phyloP scores from a whole-genome alignment of 2,797 vertebrate genomes.

The Hyperoplus immaculatus region DNA sequence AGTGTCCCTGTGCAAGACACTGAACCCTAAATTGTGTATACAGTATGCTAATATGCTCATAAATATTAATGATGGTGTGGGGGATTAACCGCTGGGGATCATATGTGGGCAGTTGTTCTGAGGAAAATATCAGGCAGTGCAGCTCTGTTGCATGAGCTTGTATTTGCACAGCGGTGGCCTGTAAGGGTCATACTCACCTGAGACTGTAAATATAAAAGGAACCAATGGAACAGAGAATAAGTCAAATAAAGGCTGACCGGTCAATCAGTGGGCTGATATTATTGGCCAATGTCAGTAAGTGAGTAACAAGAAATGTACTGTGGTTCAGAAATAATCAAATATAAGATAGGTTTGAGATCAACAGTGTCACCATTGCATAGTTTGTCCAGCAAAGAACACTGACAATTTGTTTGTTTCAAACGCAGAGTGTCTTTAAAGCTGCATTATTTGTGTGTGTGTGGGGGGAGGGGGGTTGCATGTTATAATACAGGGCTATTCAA shows the following conservation, averaged over 20 bases:
- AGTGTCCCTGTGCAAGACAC: no score
- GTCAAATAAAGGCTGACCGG: not conserved
- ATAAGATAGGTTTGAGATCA: not conserved
- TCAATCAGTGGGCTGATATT: not conserved
- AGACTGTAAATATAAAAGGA: not conserved
- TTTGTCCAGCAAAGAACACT: not conserved
- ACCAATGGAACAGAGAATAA: not conserved
- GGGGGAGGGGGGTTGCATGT: no score
- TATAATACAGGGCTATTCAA: not conserved
- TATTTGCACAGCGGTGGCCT: not conserved
- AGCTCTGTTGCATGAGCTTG: not conserved
- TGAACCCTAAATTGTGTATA: no score
- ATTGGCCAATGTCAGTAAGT: not conserved
- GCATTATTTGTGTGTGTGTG: not conserved
- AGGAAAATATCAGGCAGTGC: conserved; percentile 10
- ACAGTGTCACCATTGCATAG: not conserved
- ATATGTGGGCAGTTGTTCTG: conserved; percentile 6
- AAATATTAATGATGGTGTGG: conserved; percentile 13
- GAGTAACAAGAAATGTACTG: not conserved
- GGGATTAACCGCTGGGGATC: conserved; percentile 14
- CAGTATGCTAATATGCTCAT: not conserved
- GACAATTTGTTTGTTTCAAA: not conserved
- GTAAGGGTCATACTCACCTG: not conserved
- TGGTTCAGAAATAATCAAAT: not conserved
- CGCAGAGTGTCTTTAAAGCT: not conserved